Conservation (phyloP, 1,140 invertebrate species). For the Orchestia grillus region DNA sequence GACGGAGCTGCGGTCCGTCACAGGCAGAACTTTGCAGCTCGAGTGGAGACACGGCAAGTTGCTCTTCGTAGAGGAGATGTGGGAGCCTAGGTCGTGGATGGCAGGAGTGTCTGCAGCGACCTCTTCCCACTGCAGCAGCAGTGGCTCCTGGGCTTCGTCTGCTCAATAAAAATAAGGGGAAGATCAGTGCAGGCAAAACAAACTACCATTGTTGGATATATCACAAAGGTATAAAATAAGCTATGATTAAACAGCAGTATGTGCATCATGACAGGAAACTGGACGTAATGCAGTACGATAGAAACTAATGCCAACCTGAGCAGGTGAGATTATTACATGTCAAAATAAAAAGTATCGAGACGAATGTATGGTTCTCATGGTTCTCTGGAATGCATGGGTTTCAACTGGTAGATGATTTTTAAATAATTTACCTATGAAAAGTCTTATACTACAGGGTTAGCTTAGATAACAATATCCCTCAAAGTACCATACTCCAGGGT, state of each 20-base stretch:
- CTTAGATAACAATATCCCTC: too few species aligned
- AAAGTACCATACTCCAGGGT: too few species aligned
- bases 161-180: background rate
- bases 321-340: background rate
- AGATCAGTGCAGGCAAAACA: background rate
- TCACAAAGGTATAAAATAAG: background rate
- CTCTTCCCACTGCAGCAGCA: conserved; percentile 23
- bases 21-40: background rate
- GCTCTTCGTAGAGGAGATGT: background rate
- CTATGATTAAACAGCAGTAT: background rate
- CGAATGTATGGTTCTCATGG: background rate
- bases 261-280: background rate
- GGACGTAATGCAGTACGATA: background rate
- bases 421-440: too few species aligned
- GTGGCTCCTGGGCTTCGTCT: conserved; percentile 5
- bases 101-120: background rate
- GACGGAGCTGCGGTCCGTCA: background rate
- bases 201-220: background rate
- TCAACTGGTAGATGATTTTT: too few species aligned
- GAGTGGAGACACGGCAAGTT: background rate
- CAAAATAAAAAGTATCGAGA: background rate
- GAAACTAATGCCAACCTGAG: background rate
- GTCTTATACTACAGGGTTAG: too few species aligned
- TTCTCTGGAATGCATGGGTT: too few species aligned
- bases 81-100: background rate